Conservation (phyloP, 2,113 vertebrate species). For the Etheostoma spectabile region DNA sequence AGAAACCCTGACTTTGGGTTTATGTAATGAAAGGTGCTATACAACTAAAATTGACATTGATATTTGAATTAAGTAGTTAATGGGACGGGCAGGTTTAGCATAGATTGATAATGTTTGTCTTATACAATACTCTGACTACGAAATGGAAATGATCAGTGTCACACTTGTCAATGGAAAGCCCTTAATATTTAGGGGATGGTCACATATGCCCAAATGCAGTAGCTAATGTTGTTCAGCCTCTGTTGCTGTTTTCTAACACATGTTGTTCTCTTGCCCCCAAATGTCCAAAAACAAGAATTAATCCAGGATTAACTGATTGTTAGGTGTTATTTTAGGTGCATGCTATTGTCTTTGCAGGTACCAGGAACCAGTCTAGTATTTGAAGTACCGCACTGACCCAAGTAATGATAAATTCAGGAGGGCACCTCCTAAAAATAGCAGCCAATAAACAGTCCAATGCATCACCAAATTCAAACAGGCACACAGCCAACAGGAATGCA, state of each 20-base stretch:
- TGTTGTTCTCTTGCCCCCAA: neutral
- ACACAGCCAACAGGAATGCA: slow-evolving; percentile 41
- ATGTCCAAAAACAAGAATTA: neutral
- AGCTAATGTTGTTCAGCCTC: neutral
- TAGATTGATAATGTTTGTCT: neutral
- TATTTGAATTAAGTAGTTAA: too few relatives aligned
- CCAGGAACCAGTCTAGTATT: neutral
- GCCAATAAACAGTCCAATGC: slow-evolving; percentile 29
- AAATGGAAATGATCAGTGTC: neutral
- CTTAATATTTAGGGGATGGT: neutral
- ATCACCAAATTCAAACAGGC: slow-evolving; percentile 50
- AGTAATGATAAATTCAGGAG: slow-evolving; percentile 36
- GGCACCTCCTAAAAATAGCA: slow-evolving; percentile 42
- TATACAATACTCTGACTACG: neutral
- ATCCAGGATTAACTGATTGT: neutral
- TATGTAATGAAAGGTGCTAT: too few relatives aligned
- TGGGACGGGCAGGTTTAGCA: too few relatives aligned
- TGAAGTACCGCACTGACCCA: neutral
- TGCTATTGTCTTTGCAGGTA: neutral
- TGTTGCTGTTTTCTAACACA: neutral
- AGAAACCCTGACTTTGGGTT: too few relatives aligned
- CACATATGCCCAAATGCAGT: neutral
- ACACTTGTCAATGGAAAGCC: too few relatives aligned
- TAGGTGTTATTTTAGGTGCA: neutral
- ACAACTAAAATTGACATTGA: too few relatives aligned